Conservation (phyloP, 37 sponge, comb jelly and placozoan species). For the Cladorhizidae sp. region DNA sequence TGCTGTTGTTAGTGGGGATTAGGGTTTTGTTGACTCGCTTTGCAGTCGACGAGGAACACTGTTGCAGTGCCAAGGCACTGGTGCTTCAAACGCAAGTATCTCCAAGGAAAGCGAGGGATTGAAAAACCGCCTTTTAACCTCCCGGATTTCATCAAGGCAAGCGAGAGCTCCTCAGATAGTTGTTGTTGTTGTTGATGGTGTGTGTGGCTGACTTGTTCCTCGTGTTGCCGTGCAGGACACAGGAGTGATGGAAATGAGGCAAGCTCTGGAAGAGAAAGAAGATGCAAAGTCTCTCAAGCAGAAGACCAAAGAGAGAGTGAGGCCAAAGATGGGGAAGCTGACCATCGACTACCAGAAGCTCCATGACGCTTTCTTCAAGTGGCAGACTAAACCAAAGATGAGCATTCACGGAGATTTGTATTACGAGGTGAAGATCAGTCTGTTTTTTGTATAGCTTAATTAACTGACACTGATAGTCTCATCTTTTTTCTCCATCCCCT, state of each 20-base stretch:
- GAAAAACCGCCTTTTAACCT: slow-evolving; percentile 94
- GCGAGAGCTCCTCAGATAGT: neutral
- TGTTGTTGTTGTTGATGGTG: neutral
- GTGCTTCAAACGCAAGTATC: slow-evolving; percentile 98
- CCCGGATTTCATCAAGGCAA: slow-evolving; percentile 95
- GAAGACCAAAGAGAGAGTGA: slow-evolving; percentile 85
- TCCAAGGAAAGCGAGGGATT: slow-evolving; percentile 97
- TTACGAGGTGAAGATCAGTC: slow-evolving; percentile 85
- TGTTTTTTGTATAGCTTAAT: neutral
- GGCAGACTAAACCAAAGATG: slow-evolving; percentile 97
- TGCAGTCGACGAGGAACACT: slow-evolving; percentile 87
- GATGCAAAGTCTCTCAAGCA: slow-evolving; percentile 87
- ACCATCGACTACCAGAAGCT: slow-evolving; percentile 98
- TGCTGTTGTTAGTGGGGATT: neutral
- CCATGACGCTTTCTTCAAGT: slow-evolving; percentile 98
- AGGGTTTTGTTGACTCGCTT: neutral
- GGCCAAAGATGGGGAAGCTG: slow-evolving; percentile 97
- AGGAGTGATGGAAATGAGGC: slow-evolving; percentile 98
- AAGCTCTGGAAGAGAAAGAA: slow-evolving; percentile 93
- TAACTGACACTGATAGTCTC: too few relatives aligned
- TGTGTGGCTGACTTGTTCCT: neutral
- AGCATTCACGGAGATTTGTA: slow-evolving; percentile 95
- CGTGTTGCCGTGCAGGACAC: slow-evolving; percentile 64
- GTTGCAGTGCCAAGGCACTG: slow-evolving; percentile 97
- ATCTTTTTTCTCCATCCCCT: too few relatives aligned